A percentile compares a stretch with the other conserved stretches of the same genome.
phyloP scores from a whole-genome alignment of 2,113 vertebrate genomes.

The Heloderma charlesbogerti region DNA sequence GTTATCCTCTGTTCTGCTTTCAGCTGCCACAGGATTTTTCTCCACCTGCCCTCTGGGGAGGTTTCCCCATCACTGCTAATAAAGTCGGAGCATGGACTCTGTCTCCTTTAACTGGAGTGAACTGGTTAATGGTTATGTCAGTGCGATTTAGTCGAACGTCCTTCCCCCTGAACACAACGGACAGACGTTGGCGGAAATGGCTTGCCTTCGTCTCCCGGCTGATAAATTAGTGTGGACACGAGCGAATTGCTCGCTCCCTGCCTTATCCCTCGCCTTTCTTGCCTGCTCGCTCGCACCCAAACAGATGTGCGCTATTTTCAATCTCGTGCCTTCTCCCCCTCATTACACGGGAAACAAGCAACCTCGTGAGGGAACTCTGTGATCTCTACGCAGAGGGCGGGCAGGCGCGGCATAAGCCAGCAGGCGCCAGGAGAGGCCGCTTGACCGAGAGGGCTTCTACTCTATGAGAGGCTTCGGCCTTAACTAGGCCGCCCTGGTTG shows the following conservation, averaged over 20 bases:
- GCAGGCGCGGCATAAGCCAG: neutral
- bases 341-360: neutral
- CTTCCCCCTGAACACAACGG: neutral
- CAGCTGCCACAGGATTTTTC: neutral
- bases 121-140: neutral
- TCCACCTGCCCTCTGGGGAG: neutral
- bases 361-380: too few relatives aligned
- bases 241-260: neutral
- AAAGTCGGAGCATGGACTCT: neutral
- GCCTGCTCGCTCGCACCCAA: neutral
- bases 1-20: neutral
- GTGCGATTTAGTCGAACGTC: neutral
- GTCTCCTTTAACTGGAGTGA: neutral
- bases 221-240: fast-evolving
- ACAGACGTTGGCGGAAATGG: neutral
- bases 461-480: neutral
- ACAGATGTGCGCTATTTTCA: too few relatives aligned
- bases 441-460: neutral
- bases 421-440: neutral
- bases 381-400: neutral
- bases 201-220: fast-evolving
- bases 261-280: neutral
- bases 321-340: neutral
- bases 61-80: neutral
- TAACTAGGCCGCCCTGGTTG: neutral